Evolutionary conservation across 2,797 vertebrate genomes (phyloP).

Genomic region (Phoebastria nigripes): DNA sequence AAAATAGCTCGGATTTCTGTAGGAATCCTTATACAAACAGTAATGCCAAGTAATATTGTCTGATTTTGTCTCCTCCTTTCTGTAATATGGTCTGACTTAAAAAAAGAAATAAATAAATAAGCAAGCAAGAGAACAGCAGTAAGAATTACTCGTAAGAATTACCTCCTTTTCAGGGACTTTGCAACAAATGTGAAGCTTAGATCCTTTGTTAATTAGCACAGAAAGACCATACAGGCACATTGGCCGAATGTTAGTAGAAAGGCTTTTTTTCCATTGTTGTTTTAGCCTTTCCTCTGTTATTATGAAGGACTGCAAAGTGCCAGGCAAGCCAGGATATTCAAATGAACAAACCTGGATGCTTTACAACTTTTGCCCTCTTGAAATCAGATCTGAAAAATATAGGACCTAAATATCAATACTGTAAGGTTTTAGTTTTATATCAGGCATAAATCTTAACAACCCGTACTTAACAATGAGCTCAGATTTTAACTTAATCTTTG

Average conservation of each 20-base stretch:
- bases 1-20: not conserved
- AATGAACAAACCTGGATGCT: constrained; percentile 25
- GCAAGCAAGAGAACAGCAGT: not conserved
- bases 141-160: not conserved
- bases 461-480: constrained; percentile 20
- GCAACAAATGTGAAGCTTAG: not conserved
- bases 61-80: not conserved
- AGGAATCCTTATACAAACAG: not conserved
- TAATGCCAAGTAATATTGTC: not conserved
- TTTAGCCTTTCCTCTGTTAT: constrained; percentile 31
- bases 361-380: constrained; percentile 40
- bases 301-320: constrained; percentile 37
- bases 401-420: constrained; percentile 61
- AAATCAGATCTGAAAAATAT: constrained; percentile 64
- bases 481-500: constrained; percentile 54
- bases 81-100: not conserved
- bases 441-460: constrained; percentile 57
- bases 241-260: not conserved
- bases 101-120: not conserved
- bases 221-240: not conserved
- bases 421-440: constrained; percentile 49
- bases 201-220: not conserved
- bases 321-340: constrained; percentile 49
- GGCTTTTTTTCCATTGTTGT: not conserved
- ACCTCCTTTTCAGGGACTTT: not conserved